These are phyloP conservation scores for Ploceus nigricollis DNA, from an alignment of 2,113 vertebrate genomes.

Conservation along the genomic window DNA sequence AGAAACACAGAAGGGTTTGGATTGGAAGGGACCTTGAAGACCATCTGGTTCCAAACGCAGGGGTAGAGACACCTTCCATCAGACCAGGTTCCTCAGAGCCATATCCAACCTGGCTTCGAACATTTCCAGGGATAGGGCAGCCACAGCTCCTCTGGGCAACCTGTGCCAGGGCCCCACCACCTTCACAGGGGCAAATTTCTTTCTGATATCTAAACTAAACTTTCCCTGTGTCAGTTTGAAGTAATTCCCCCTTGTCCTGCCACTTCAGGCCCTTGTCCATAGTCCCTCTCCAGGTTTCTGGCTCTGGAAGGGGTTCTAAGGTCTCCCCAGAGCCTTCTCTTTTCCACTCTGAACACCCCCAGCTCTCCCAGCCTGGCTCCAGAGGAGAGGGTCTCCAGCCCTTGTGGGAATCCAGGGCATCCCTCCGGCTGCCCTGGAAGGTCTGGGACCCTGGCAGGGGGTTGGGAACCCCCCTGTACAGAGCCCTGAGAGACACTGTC, in stretches of 20 bases:
- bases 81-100: not conserved
- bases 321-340: not conserved
- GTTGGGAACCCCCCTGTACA: no score
- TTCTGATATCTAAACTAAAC: not conserved
- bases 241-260: not conserved
- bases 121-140: not conserved
- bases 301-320: not conserved
- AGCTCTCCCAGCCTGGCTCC: not conserved
- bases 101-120: not conserved
- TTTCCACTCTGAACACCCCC: not conserved
- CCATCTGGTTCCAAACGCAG: not conserved
- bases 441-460: no score
- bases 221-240: not conserved
- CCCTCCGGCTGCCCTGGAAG: no score
- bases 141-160: not conserved
- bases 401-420: no score
- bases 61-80: not conserved
- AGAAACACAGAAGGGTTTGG: not conserved
- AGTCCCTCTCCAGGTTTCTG: not conserved
- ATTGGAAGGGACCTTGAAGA: not conserved
- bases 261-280: not conserved
- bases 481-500: no score
- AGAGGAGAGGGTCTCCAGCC: not conserved
- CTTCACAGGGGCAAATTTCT: not conserved
- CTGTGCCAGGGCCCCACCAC: not conserved